A percentile compares a stretch with the other conserved stretches of the same genome.
phyloP scores from a whole-genome alignment of 2,797 vertebrate species.

The Potorous gilbertii region DNA sequence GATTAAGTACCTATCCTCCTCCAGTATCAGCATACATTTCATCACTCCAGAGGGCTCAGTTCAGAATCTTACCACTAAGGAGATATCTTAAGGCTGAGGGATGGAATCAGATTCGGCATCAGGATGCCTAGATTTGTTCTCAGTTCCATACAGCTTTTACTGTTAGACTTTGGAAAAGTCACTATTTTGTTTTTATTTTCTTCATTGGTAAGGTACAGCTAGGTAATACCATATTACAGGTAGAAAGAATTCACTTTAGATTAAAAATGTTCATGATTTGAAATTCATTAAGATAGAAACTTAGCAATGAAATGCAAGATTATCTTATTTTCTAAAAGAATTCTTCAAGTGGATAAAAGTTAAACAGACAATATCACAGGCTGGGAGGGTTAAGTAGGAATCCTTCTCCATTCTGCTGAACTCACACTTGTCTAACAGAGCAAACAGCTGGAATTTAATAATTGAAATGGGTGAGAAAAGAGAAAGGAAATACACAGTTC shows the following conservation, averaged over 20 bases:
- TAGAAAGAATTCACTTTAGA: background rate
- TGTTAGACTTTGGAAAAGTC: conserved; percentile 18
- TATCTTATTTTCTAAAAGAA: background rate
- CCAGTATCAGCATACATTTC: background rate
- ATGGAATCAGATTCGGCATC: background rate
- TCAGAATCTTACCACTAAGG: background rate
- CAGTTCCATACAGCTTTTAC: background rate
- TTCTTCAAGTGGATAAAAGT: background rate
- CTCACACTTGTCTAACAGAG: background rate
- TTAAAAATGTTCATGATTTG: background rate
- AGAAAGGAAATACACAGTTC: background rate
- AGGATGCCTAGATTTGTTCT: background rate
- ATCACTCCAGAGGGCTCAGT: background rate
- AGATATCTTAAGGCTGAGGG: background rate
- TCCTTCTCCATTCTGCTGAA: background rate
- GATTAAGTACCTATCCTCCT: background rate
- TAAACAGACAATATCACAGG: background rate
- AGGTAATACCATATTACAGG: background rate
- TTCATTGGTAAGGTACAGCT: background rate
- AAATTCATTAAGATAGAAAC: background rate
- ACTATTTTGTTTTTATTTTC: conserved; percentile 28
- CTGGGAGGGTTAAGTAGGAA: background rate
- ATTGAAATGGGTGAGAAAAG: background rate
- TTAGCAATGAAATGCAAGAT: background rate
- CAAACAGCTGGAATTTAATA: background rate